Base-by-base conservation (phyloP, 2,888 invertebrate species). In the Hecatera dysodea region DNA sequence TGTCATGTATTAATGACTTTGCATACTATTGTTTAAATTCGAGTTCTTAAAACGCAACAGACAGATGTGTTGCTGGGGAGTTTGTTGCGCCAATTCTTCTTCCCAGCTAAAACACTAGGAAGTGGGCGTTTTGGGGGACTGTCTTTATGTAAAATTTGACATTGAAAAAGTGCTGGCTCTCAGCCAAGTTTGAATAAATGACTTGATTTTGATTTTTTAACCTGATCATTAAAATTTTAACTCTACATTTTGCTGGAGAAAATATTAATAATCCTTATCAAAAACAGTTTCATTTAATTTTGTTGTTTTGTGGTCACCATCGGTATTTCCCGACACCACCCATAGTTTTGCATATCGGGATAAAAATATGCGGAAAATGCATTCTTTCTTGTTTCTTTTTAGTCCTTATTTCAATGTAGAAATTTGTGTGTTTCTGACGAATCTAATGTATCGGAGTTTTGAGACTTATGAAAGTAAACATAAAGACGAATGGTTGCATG, bases 291-390 rank as follows among this genome's bases (percentile, higher is more conserved):
- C 27, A 39, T 11, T 11, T 29, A 29, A 11, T 66, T 67, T 67
- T 50, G 56, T 76, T 57, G 50, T 56, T 57, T 53, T 72, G 44
- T 52, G 66, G 48, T 72, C 15, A 48, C 48, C 12, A 22, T 36
- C 22, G 72, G 73, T 46, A 55, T 72, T 65, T 48, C 36, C 75
- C 53, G 3, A 33, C 24, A 44, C 9, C 24, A 44, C 9, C 44
- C 39, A 27, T 29, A 22, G 0, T 33, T 48, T 24, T 7, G n/a
- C 9, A 44, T 2, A 52, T 36, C 33, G 12, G 27, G 27, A 53
- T 53, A 24, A 33, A 46, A 75, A 52, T 24, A 50, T 6, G 15
- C 27, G 75, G 66, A 67, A 63, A 66, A 52, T 52, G n/a, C 11
- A 42, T 15, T 66, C 15, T 27, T 48, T 12, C n/a, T 24, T 2